Percentiles rank a stretch among this genome's conserved stretches.
Evolutionary conservation across 2,797 vertebrate genomes (phyloP).

Genomic region (Remorina albescens): DNA sequence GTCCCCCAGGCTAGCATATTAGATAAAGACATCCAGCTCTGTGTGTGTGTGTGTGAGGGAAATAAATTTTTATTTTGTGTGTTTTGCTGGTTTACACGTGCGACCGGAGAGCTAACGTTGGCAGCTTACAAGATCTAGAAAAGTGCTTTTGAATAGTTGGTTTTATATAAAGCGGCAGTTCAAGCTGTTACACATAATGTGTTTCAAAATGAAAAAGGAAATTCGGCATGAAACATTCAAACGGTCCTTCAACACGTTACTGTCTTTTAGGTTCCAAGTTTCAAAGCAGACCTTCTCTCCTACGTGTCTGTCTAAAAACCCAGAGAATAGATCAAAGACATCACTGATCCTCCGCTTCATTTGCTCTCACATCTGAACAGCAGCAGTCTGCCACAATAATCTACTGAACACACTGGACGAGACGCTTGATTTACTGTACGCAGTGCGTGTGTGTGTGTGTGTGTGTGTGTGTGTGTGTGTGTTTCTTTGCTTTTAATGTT

Average conservation of each 20-base stretch:
- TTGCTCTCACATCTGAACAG: conserved; percentile 62
- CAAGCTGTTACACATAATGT: conserved; percentile 9
- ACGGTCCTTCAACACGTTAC: conserved; percentile 10
- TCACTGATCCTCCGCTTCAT: conserved; percentile 73
- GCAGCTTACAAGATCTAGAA: not conserved
- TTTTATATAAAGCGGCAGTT: not conserved
- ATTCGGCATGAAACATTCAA: conserved; percentile 38
- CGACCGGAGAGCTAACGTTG: not conserved
- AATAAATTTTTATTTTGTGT: not conserved
- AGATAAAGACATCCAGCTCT: not conserved
- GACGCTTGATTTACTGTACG: conserved; percentile 16
- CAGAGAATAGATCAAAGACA: conserved; percentile 75
- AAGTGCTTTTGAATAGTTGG: not conserved
- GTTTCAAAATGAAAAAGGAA: conserved; percentile 27
- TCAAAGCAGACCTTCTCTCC: conserved; percentile 50
- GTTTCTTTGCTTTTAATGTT: conserved; percentile 21
- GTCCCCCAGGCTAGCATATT: not conserved
- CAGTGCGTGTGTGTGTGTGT: conserved; percentile 15
- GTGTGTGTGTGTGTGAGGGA: too few species aligned
- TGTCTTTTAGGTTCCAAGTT: conserved; percentile 39
- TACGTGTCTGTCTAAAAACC: conserved; percentile 47
- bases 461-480: conserved; percentile 21
- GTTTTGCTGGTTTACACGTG: not conserved
- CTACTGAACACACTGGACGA: conserved; percentile 19
- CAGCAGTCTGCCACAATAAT: conserved; percentile 44